A percentile compares a stretch with the other conserved stretches of the same genome.
phyloP scores from a whole-genome alignment of 1,140 invertebrate genomes.

The Brachionus rotundiformis region DNA sequence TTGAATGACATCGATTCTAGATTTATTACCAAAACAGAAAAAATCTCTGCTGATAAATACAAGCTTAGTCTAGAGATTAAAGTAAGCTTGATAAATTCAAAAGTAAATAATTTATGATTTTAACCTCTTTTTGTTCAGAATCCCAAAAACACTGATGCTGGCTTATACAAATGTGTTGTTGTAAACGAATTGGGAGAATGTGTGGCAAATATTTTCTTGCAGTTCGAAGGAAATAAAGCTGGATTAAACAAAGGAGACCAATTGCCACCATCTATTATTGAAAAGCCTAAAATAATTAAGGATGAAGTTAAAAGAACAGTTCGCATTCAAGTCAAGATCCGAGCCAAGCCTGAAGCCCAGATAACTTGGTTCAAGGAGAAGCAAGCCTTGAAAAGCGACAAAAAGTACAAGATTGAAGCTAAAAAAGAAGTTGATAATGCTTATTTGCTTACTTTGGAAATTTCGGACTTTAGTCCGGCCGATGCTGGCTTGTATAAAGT shows the following conservation, averaged over 20 bases:
- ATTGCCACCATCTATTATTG: conserved; percentile 31
- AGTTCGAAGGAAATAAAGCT: conserved; percentile 38
- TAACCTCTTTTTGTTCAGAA: conserved; percentile 41
- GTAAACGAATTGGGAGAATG: conserved; percentile 50
- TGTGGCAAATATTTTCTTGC: conserved; percentile 37
- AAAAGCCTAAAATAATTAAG: conserved; percentile 49
- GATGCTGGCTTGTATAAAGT: conserved; percentile 92
- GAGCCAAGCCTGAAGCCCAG: conserved; percentile 45
- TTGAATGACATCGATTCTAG: conserved; percentile 21
- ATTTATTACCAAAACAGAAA: conserved; percentile 41
- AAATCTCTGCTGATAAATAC: conserved; percentile 13
- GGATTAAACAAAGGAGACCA: conserved; percentile 18
- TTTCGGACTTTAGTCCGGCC: not conserved
- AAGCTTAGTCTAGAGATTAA: conserved; percentile 45
- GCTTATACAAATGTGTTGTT: conserved; percentile 47
- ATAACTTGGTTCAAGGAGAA: conserved; percentile 50
- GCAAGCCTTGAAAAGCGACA: conserved; percentile 30
- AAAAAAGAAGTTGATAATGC: conserved; percentile 45
- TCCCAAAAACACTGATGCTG: conserved; percentile 40
- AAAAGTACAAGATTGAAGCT: conserved; percentile 44
- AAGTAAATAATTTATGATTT: not conserved
- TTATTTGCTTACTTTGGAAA: conserved; percentile 25
- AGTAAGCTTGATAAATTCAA: conserved; percentile 3
- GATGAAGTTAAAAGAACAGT: conserved; percentile 39
- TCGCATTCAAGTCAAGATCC: conserved; percentile 18